phyloP scores from a whole-genome alignment of 2,113 vertebrate genomes.

The Falcunculus frontatus region DNA sequence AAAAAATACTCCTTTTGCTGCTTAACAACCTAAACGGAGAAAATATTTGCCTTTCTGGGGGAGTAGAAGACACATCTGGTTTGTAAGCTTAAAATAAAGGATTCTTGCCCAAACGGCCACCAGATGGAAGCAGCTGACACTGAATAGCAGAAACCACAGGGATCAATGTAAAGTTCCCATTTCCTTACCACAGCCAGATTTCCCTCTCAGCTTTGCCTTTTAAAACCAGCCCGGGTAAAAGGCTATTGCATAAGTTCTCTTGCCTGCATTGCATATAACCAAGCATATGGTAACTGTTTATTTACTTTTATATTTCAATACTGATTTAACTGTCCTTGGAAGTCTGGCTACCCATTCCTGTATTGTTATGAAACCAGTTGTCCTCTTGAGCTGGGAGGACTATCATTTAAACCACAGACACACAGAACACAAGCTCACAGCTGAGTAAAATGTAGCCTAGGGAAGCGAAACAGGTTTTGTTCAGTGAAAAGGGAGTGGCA shows the following conservation, averaged over 20 bases:
- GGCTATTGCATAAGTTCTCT: not conserved
- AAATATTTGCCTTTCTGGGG: not conserved
- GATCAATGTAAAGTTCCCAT: not conserved
- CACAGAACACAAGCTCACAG: not conserved
- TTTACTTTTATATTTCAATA: not conserved
- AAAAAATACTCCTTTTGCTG: not conserved
- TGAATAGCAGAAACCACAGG: not conserved
- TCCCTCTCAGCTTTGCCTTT: not conserved
- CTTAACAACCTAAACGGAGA: not conserved
- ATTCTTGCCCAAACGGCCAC: not conserved
- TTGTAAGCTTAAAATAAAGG: not conserved
- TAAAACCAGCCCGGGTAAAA: not conserved
- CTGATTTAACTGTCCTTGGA: not conserved
- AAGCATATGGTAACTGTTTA: not conserved
- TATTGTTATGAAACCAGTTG: not conserved
- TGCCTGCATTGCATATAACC: not conserved
- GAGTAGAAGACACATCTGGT: not conserved
- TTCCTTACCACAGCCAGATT: not conserved
- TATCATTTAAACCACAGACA: not conserved
- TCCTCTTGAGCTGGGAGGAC: not conserved
- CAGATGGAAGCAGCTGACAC: conserved; percentile 55
- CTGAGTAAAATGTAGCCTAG: not conserved
- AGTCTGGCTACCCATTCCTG: not conserved
- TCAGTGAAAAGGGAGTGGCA: conserved; percentile 22
- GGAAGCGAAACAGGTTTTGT: conserved; percentile 23